Conservation (phyloP, 2,888 invertebrate species). For the Conops quadrifasciatus region DNA sequence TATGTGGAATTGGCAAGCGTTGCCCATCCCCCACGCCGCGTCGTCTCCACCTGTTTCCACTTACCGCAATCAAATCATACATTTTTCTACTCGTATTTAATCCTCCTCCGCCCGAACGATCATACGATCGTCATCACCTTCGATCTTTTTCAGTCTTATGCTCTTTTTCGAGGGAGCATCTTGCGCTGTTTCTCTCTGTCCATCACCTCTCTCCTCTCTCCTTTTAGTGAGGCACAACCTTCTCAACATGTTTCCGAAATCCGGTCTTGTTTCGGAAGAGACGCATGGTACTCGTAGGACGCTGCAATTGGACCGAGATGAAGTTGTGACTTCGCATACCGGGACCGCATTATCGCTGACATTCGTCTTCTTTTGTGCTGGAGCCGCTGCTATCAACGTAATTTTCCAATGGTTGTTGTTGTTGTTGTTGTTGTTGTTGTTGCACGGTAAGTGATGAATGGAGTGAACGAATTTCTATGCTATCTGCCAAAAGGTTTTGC, state of each 20-base stretch:
- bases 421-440: slow-evolving; percentile 43
- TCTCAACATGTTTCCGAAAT: not conserved
- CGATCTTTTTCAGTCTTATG: not conserved
- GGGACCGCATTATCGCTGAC: slow-evolving; percentile 57
- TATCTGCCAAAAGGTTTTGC: not conserved
- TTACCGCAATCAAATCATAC: not conserved
- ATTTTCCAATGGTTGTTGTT: slow-evolving; percentile 38
- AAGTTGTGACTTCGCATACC: slow-evolving; percentile 19
- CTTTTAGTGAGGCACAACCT: not conserved
- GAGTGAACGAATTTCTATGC: not conserved
- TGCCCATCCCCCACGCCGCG: not conserved
- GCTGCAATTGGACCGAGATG: slow-evolving; percentile 1
- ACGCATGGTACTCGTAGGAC: not conserved
- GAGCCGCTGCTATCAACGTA: slow-evolving; percentile 23
- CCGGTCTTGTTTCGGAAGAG: not conserved
- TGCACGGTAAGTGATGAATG: not conserved
- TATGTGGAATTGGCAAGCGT: slow-evolving; percentile 11
- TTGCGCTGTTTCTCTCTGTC: not conserved
- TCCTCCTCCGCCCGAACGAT: not conserved
- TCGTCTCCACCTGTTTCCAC: not conserved
- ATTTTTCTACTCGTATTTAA: not conserved
- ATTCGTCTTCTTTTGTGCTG: slow-evolving; percentile 40
- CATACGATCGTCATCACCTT: too few relatives aligned
- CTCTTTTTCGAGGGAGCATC: not conserved
- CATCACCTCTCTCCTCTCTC: not conserved